phyloP scores from a whole-genome alignment of 2,888 invertebrate genomes.

The Limnephilus auricula region DNA sequence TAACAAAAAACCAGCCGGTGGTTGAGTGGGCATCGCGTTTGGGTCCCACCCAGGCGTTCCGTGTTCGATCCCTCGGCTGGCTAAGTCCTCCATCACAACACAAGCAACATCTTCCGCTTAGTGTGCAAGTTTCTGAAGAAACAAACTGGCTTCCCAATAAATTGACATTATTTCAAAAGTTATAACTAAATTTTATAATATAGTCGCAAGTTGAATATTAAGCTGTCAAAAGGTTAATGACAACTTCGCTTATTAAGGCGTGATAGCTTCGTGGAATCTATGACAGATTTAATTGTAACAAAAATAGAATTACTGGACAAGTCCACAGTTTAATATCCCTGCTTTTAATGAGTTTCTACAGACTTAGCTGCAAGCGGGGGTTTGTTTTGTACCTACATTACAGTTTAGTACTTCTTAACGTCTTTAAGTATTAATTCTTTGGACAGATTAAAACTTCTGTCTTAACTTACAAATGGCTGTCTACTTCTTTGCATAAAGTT shows the following conservation, averaged over 20 bases:
- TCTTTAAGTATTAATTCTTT: neutral
- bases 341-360: neutral
- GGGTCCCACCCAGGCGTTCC: too few species aligned
- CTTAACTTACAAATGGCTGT: neutral
- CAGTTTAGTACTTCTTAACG: neutral
- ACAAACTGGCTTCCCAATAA: too few species aligned
- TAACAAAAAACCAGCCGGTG: too few species aligned
- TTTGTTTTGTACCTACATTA: neutral
- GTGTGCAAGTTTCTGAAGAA: too few species aligned
- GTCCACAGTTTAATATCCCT: neutral
- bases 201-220: neutral
- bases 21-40: too few species aligned
- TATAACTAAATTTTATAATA: neutral
- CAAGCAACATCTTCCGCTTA: too few species aligned
- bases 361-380: slow-evolving; percentile 17
- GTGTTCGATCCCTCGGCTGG: too few species aligned
- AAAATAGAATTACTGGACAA: neutral
- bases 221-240: neutral
- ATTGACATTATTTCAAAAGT: neutral
- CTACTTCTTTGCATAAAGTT: neutral
- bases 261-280: neutral
- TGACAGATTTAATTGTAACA: neutral
- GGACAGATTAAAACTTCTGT: neutral
- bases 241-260: neutral
- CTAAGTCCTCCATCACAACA: too few species aligned